A percentile compares a stretch with the other conserved stretches of the same genome.
These are phyloP conservation scores for Tromatobia lineatoria DNA, from an alignment of 2,888 invertebrate species.

Conservation along the genomic window DNA sequence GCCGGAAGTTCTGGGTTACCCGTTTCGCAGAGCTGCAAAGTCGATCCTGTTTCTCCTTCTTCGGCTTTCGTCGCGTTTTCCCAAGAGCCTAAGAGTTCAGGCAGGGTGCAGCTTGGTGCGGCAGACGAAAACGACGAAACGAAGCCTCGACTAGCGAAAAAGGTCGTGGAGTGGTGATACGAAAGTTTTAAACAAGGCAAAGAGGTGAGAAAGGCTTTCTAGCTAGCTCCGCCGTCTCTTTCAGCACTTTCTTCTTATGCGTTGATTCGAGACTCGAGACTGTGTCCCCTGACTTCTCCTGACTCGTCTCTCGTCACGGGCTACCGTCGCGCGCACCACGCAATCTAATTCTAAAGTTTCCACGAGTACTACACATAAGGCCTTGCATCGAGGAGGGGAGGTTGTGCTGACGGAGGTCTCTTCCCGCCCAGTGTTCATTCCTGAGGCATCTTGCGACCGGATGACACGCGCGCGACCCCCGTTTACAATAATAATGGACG, in stretches of 20 bases:
- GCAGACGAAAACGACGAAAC: slow-evolving; percentile 49
- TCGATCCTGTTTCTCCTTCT: slow-evolving; percentile 50
- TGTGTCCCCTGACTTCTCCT: slow-evolving; percentile 34
- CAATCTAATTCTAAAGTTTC: slow-evolving; percentile 81
- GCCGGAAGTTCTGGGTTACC: slow-evolving; percentile 61
- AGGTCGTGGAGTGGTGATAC: slow-evolving; percentile 62
- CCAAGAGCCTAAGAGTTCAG: slow-evolving; percentile 23
- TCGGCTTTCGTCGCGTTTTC: slow-evolving; percentile 29
- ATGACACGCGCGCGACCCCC: slow-evolving; percentile 69
- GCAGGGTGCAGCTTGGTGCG: slow-evolving; percentile 1
- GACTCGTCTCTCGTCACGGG: slow-evolving; percentile 65
- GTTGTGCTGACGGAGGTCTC: slow-evolving; percentile 38
- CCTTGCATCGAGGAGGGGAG: slow-evolving; percentile 42
- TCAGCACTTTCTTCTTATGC: slow-evolving; percentile 48
- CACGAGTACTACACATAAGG: slow-evolving; percentile 56
- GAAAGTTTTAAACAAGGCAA: slow-evolving; percentile 76
- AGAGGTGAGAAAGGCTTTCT: slow-evolving; percentile 54
- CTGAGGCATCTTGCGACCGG: slow-evolving; percentile 46
- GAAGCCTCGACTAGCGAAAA: slow-evolving; percentile 48
- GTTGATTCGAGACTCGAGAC: slow-evolving; percentile 28
- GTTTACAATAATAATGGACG: slow-evolving; percentile 71
- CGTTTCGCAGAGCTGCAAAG: slow-evolving; percentile 64
- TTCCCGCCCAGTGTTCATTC: slow-evolving; percentile 55
- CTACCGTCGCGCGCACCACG: slow-evolving; percentile 67
- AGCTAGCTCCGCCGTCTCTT: slow-evolving; percentile 43